Conservation (phyloP, 2,888 invertebrate genomes). For the Spisula subtruncata region DNA sequence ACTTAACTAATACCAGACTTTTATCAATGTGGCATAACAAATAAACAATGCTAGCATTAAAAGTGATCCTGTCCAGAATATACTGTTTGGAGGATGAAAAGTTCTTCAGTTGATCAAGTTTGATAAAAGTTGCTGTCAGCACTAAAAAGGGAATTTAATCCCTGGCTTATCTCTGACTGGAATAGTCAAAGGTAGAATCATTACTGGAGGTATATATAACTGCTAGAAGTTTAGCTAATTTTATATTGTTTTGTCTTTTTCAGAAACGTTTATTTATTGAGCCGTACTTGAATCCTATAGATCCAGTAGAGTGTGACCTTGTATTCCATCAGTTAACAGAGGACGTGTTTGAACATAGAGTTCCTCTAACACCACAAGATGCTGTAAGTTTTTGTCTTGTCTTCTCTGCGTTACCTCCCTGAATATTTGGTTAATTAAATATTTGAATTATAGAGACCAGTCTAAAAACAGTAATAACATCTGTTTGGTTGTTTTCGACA, state of each 20-base stretch:
- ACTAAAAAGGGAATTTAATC: too few species aligned
- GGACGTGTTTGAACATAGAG: constrained; percentile 95
- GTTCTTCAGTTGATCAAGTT: too few species aligned
- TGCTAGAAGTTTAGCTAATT: neutral
- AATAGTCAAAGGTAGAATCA: too few species aligned
- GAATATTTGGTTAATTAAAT: neutral
- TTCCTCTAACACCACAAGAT: constrained; percentile 97
- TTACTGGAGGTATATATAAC: neutral
- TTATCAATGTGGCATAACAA: too few species aligned
- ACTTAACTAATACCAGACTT: too few species aligned
- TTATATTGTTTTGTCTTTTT: constrained; percentile 45
- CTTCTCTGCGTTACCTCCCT: neutral
- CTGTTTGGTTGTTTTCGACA: neutral
- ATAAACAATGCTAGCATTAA: too few species aligned
- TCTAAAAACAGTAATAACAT: neutral
- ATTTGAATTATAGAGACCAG: neutral
- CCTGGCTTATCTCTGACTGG: too few species aligned
- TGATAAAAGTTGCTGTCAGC: too few species aligned
- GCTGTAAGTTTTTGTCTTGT: constrained; percentile 91
- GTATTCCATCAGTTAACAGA: constrained; percentile 97
- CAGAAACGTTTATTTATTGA: constrained; percentile 94
- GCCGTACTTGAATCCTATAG: constrained; percentile 93
- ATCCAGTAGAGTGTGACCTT: constrained; percentile 97
- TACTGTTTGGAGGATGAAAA: too few species aligned
- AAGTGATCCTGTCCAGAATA: too few species aligned